phyloP scores from a whole-genome alignment of 2,113 vertebrate species.

The Ailurus styani region DNA sequence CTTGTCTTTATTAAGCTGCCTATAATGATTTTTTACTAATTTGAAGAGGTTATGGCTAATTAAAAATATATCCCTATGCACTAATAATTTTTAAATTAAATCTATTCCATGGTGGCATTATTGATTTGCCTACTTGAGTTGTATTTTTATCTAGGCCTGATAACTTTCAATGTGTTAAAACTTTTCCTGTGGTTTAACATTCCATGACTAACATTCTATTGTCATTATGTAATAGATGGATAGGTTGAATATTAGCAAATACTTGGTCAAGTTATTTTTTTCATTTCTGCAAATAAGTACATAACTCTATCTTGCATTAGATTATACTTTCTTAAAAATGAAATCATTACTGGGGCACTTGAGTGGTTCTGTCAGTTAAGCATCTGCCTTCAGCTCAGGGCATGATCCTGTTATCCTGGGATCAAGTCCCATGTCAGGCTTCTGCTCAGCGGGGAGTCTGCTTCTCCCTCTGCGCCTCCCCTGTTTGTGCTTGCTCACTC shows the following conservation, averaged over 20 bases:
- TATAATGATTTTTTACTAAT: neutral
- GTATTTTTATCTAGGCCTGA: slow-evolving; percentile 6
- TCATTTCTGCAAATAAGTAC: neutral
- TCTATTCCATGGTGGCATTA: neutral
- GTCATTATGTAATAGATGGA: neutral
- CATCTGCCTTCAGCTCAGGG: neutral
- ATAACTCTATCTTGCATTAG: slow-evolving; percentile 4
- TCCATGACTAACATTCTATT: neutral
- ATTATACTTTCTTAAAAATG: neutral
- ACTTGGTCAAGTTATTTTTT: neutral
- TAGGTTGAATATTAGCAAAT: neutral
- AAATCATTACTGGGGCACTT: neutral
- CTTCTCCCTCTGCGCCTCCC: too few relatives aligned
- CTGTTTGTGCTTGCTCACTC: neutral
- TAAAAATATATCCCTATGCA: neutral
- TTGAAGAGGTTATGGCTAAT: neutral
- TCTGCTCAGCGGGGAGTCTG: neutral
- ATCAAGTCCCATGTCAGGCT: neutral
- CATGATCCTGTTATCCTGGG: neutral
- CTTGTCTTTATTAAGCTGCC: neutral
- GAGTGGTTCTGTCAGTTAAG: neutral
- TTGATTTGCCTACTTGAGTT: neutral
- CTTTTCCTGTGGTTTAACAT: neutral
- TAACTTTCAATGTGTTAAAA: neutral
- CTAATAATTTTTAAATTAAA: slow-evolving; percentile 25